phyloP scores from a whole-genome alignment of 2,888 invertebrate genomes.

The Meiosimyza decipiens region DNA sequence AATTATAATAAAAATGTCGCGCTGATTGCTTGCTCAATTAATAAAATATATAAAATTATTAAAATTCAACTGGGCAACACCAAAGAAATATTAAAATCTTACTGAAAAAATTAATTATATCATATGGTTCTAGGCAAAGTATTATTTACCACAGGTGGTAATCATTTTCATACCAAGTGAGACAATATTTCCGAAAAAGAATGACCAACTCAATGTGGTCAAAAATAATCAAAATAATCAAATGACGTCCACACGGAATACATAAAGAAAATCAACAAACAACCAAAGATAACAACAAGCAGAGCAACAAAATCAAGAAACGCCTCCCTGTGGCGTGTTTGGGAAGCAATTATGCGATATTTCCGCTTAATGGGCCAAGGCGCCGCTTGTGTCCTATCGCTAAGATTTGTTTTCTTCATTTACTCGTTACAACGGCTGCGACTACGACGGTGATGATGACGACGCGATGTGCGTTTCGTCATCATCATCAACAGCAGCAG shows the following conservation, averaged over 20 bases:
- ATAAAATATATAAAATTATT: conserved; percentile 56
- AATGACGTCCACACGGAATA: background rate
- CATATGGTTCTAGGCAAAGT: conserved; percentile 46
- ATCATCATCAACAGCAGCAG: background rate
- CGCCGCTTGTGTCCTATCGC: conserved; percentile 63
- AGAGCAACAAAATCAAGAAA: conserved; percentile 14
- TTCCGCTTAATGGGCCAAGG: conserved; percentile 66
- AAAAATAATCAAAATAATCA: conserved; percentile 17
- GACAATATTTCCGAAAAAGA: background rate
- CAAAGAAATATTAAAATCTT: too few relatives aligned
- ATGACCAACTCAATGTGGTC: conserved; percentile 8
- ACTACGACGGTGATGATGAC: background rate
- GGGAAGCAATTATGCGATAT: conserved; percentile 67
- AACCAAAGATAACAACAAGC: background rate
- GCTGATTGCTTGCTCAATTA: conserved; percentile 58
- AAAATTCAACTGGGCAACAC: conserved; percentile 15
- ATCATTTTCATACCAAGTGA: background rate
- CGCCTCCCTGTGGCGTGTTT: conserved; percentile 60
- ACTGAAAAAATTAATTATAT: conserved; percentile 55
- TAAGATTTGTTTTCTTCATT: conserved; percentile 56
- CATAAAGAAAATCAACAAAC: background rate
- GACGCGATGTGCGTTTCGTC: background rate
- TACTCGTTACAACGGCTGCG: background rate
- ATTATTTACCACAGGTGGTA: conserved; percentile 53
- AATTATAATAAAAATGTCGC: conserved; percentile 55